Percentiles rank a stretch among this genome's conserved stretches.
These are phyloP conservation scores for Burhinus bistriatus DNA, from an alignment of 2,113 vertebrate species.

Conservation along the genomic window DNA sequence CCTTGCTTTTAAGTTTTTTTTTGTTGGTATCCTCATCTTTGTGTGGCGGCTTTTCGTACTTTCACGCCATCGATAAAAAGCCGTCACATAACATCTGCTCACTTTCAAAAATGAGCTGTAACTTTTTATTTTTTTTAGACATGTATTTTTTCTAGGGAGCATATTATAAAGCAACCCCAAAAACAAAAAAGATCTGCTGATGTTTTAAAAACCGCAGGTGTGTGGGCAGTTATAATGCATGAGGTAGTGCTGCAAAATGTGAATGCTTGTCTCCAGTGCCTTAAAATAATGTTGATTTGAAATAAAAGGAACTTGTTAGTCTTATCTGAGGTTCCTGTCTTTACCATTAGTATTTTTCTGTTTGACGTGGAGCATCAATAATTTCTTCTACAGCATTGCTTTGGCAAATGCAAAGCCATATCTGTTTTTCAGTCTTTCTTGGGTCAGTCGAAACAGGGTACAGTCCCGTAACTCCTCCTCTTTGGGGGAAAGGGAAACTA, in stretches of 20 bases:
- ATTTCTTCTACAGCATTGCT: not conserved
- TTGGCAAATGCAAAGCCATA: not conserved
- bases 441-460: fast-evolving
- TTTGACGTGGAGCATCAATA: not conserved
- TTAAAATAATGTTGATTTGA: not conserved
- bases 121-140: not conserved
- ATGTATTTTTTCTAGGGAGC: fast-evolving
- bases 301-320: not conserved
- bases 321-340: not conserved
- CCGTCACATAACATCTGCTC: not conserved
- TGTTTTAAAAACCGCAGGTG: not conserved
- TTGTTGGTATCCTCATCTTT: not conserved
- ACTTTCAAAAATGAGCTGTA: not conserved
- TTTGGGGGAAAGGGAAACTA: not conserved
- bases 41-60: not conserved
- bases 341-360: not conserved
- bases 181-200: fast-evolving
- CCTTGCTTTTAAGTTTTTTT: not conserved
- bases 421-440: not conserved
- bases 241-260: not conserved
- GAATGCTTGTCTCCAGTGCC: not conserved
- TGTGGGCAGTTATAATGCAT: fast-evolving
- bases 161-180: not conserved
- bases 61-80: fast-evolving
- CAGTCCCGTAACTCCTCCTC: not conserved